Conservation (phyloP, 2,797 vertebrate species). For the Florisuga fusca region DNA sequence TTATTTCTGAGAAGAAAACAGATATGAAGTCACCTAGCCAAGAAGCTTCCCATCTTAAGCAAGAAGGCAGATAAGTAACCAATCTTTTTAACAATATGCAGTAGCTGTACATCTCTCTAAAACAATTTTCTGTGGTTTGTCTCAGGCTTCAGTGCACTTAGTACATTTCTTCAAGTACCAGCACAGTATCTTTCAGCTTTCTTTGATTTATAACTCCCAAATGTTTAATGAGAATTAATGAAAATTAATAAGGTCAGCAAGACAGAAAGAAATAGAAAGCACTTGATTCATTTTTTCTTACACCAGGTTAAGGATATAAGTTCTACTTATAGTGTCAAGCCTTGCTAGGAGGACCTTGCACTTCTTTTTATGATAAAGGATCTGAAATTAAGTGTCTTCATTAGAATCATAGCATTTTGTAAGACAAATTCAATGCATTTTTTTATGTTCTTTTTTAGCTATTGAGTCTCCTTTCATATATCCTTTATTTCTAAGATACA, state of each 20-base stretch:
- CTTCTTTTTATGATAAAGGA: background rate
- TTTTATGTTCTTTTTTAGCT: background rate
- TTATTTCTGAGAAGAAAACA: background rate
- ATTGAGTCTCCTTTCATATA: background rate
- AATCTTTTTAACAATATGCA: background rate
- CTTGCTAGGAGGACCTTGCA: background rate
- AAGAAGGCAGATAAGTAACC: background rate
- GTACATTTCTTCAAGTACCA: background rate
- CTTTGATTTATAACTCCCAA: background rate
- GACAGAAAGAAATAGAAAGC: background rate
- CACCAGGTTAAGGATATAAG: conserved; percentile 1
- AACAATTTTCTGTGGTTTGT: background rate
- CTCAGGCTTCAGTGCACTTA: background rate
- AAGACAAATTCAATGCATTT: background rate
- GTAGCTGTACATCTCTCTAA: background rate
- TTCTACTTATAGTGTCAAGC: background rate
- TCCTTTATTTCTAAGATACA: background rate
- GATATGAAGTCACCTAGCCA: background rate
- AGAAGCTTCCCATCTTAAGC: background rate
- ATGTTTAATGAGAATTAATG: background rate
- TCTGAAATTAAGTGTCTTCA: background rate
- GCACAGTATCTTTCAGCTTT: background rate
- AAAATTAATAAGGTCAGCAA: background rate
- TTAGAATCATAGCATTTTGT: background rate
- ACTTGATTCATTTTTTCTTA: background rate